Conservation (phyloP, 2,888 invertebrate species). For the Steromphala cineraria region DNA sequence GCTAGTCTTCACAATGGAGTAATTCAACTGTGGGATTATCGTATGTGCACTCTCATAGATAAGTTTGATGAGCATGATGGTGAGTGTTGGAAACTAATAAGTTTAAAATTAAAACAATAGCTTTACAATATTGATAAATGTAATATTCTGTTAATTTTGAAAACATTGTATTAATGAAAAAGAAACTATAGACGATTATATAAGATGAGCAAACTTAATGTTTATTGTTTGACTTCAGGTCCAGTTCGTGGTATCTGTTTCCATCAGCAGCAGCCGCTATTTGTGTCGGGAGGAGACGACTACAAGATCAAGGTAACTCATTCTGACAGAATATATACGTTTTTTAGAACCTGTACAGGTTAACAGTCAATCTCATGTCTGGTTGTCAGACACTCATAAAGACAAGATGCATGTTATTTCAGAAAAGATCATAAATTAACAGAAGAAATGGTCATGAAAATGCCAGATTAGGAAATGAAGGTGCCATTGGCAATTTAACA, state of each 20-base stretch:
- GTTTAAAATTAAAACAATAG: too few relatives aligned
- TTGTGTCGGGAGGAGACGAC: conserved; percentile 99
- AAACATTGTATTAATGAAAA: neutral
- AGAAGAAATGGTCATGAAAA: too few relatives aligned
- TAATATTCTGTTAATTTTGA: too few relatives aligned
- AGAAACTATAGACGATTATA: neutral
- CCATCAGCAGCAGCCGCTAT: conserved; percentile 97
- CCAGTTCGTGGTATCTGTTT: conserved; percentile 99
- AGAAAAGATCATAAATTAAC: too few relatives aligned
- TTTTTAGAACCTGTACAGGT: neutral
- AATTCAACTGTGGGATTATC: conserved; percentile 99
- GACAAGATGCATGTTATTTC: too few relatives aligned
- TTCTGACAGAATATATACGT: neutral
- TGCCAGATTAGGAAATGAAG: too few relatives aligned
- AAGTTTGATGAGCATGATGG: conserved; percentile 99
- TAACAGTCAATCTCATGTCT: neutral
- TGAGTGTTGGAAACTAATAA: conserved; percentile 37
- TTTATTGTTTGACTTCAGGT: conserved; percentile 74
- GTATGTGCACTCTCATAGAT: conserved; percentile 98
- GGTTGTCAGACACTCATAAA: too few relatives aligned
- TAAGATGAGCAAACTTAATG: too few relatives aligned
- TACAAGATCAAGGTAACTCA: conserved; percentile 95
- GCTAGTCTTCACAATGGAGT: conserved; percentile 96
- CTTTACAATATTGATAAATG: too few relatives aligned
- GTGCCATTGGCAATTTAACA: too few relatives aligned